These are phyloP conservation scores for Hoplias malabaricus DNA, from an alignment of 2,113 vertebrate genomes.

Conservation along the genomic window DNA sequence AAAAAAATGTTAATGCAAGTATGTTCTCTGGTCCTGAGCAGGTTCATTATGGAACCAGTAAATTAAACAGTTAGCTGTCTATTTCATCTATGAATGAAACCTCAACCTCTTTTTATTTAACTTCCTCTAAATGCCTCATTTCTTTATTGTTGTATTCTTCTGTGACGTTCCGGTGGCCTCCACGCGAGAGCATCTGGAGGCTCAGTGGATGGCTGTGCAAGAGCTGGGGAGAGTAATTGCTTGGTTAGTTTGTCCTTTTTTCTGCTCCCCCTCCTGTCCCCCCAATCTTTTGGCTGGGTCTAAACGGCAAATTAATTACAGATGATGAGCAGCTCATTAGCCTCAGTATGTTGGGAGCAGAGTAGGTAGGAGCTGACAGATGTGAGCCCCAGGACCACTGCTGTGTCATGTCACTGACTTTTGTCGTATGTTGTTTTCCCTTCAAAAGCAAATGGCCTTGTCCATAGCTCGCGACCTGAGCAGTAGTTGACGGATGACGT, in stretches of 20 bases:
- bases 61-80: not conserved
- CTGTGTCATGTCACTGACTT: slow-evolving; percentile 35
- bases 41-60: no score
- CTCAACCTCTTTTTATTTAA: slow-evolving; percentile 20
- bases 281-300: slow-evolving; percentile 59
- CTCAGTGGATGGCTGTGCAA: slow-evolving; percentile 12
- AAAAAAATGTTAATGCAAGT: no score
- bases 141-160: not conserved
- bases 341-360: slow-evolving; percentile 42
- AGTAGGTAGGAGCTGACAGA: slow-evolving; percentile 44
- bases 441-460: not conserved
- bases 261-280: slow-evolving; percentile 16
- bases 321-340: slow-evolving; percentile 58
- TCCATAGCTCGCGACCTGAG: not conserved
- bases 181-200: slow-evolving; percentile 32
- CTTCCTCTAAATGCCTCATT: slow-evolving; percentile 4
- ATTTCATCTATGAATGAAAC: not conserved
- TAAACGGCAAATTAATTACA: slow-evolving; percentile 68
- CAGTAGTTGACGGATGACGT: not conserved
- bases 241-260: slow-evolving; percentile 45
- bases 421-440: slow-evolving; percentile 4
- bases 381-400: slow-evolving; percentile 42
- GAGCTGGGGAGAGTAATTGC: slow-evolving; percentile 30
- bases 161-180: not conserved
- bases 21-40: no score